phyloP scores from a whole-genome alignment of 2,113 vertebrate species.

The Puma concolor region DNA sequence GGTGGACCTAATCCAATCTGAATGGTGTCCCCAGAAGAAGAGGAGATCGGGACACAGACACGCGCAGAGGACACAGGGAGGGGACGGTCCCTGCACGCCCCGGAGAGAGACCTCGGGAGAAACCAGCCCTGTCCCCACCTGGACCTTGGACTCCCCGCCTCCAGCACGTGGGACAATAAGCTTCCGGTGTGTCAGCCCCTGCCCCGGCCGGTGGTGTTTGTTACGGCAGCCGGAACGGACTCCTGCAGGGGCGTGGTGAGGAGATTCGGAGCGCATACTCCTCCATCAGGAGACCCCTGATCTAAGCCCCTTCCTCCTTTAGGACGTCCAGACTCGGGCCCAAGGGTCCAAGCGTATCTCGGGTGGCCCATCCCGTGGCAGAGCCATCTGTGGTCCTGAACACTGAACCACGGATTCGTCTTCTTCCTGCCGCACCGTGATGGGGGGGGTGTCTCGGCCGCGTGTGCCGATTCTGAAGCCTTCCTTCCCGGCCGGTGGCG shows the following conservation, averaged over 20 bases:
- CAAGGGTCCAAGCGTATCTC: background rate
- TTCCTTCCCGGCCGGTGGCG: background rate
- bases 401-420: background rate
- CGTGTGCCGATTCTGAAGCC: too few relatives aligned
- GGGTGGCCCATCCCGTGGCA: background rate
- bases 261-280: background rate
- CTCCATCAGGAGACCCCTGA: background rate
- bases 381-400: background rate
- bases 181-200: background rate
- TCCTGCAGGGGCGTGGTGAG: background rate
- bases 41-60: background rate
- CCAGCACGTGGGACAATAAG: background rate
- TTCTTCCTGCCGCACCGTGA: background rate
- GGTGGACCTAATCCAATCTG: background rate
- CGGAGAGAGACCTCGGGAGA: background rate
- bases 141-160: background rate
- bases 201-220: background rate
- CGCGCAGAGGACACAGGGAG: background rate
- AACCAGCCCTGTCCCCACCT: background rate
- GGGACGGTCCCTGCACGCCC: accelerated
- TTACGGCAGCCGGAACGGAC: background rate
- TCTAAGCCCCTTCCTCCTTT: background rate
- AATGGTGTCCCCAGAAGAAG: background rate
- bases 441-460: too few relatives aligned
- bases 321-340: too few relatives aligned